phyloP scores from a whole-genome alignment of 1,140 invertebrate species.

The Drosophila cardini region DNA sequence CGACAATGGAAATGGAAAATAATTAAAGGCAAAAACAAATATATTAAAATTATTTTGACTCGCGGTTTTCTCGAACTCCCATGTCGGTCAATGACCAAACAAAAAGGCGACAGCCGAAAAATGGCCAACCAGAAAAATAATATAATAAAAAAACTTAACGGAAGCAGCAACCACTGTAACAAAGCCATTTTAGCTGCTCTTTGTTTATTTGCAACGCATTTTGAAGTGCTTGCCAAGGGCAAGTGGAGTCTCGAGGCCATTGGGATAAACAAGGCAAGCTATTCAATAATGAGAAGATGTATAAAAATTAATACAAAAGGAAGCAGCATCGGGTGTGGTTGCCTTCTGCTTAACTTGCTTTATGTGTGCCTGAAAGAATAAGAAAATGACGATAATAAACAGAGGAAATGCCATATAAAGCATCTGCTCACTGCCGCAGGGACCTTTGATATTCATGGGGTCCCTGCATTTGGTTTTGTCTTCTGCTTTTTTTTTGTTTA shows the following conservation, averaged over 20 bases:
- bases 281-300: slow-evolving; percentile 73
- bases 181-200: slow-evolving; percentile 55
- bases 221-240: slow-evolving; percentile 37
- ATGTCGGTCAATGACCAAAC: slow-evolving; percentile 27
- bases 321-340: slow-evolving; percentile 35
- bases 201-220: slow-evolving; percentile 78
- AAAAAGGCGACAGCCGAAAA: slow-evolving; percentile 29
- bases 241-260: background rate
- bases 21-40: slow-evolving; percentile 66
- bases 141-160: slow-evolving; percentile 47
- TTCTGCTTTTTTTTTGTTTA: slow-evolving; percentile 43
- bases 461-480: slow-evolving; percentile 14
- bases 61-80: slow-evolving; percentile 31
- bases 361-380: slow-evolving; percentile 23
- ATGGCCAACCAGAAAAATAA: too few species aligned
- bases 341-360: slow-evolving; percentile 38
- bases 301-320: slow-evolving; percentile 77
- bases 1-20: slow-evolving; percentile 64
- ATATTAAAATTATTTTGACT: slow-evolving; percentile 51
- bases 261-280: slow-evolving; percentile 30
- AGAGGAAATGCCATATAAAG: slow-evolving; percentile 21
- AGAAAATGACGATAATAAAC: slow-evolving; percentile 14
- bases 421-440: slow-evolving; percentile 35
- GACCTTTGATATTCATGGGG: slow-evolving; percentile 19
- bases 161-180: slow-evolving; percentile 41